Evolutionary conservation across 2,888 invertebrate genomes (phyloP).

Genomic region (Gymnosoma rotundatum): DNA sequence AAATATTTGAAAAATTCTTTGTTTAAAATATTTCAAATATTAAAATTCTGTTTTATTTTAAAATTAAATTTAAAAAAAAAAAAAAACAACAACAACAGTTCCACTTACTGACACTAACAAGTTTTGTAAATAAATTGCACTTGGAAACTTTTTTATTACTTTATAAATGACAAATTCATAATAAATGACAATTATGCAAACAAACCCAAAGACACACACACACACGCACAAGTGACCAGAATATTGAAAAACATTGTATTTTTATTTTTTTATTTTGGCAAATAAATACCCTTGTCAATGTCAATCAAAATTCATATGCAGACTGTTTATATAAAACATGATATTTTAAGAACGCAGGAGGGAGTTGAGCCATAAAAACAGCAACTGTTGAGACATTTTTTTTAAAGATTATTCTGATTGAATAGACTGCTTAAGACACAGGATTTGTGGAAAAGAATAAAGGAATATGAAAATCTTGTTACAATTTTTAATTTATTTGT

Average conservation of each 20-base stretch:
- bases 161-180: slow-evolving; percentile 58
- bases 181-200: slow-evolving; percentile 44
- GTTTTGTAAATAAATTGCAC: neutral
- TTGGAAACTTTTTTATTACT: slow-evolving; percentile 38
- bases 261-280: slow-evolving; percentile 16
- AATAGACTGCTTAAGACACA: slow-evolving; percentile 47
- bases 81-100: too few species aligned
- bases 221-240: neutral
- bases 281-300: slow-evolving; percentile 63
- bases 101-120: neutral
- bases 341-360: slow-evolving; percentile 3
- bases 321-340: slow-evolving; percentile 49
- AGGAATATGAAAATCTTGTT: slow-evolving; percentile 32
- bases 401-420: slow-evolving; percentile 40
- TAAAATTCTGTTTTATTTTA: neutral
- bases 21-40: neutral
- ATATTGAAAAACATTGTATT: slow-evolving; percentile 35
- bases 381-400: slow-evolving; percentile 23
- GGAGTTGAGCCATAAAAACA: neutral
- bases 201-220: slow-evolving; percentile 1
- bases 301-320: slow-evolving; percentile 69
- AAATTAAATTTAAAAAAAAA: too few species aligned
- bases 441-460: slow-evolving; percentile 7
- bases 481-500: slow-evolving; percentile 33
- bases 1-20: too few species aligned